A percentile compares a stretch with the other conserved stretches of the same genome.
These are phyloP conservation scores for Epirrhoe alternata DNA, from an alignment of 2,888 invertebrate species.

Conservation along the genomic window DNA sequence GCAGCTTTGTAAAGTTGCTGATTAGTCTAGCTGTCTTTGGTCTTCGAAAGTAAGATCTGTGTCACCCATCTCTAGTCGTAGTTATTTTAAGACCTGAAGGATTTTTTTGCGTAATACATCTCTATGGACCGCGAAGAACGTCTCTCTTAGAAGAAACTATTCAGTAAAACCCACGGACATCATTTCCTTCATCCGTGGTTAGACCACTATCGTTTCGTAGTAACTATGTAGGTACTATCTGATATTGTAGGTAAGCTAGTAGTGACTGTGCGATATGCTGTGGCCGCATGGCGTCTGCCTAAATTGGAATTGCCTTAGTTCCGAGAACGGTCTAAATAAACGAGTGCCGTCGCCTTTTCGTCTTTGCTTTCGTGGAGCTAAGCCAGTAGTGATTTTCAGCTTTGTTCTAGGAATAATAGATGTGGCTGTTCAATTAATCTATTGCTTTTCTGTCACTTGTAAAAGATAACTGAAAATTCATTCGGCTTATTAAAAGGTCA, in stretches of 20 bases:
- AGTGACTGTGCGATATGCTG: constrained; percentile 6
- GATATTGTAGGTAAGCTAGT: neutral
- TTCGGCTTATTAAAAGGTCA: neutral
- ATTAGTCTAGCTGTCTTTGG: neutral
- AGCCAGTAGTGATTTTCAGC: constrained; percentile 3
- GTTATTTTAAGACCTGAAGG: too few species aligned
- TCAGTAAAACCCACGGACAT: too few species aligned
- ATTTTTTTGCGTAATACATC: too few species aligned
- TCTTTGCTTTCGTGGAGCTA: constrained; percentile 7
- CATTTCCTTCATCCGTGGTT: too few species aligned
- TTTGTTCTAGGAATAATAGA: constrained; percentile 1
- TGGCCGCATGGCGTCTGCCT: constrained; percentile 20
- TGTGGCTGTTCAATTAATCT: neutral
- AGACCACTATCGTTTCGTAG: neutral
- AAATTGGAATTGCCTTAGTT: constrained; percentile 25
- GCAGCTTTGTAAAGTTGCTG: neutral
- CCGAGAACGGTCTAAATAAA: constrained; percentile 37
- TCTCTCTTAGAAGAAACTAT: too few species aligned
- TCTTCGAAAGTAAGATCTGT: neutral
- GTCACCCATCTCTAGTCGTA: too few species aligned
- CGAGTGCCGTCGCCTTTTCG: constrained; percentile 15
- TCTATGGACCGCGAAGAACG: too few species aligned
- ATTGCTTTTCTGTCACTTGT: neutral
- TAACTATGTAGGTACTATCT: constrained; percentile 1
- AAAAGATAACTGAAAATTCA: neutral